Evolutionary conservation across 53 echinoderm and acorn worm species (phyloP).

Genomic region (Temnopleurus reevesii): DNA sequence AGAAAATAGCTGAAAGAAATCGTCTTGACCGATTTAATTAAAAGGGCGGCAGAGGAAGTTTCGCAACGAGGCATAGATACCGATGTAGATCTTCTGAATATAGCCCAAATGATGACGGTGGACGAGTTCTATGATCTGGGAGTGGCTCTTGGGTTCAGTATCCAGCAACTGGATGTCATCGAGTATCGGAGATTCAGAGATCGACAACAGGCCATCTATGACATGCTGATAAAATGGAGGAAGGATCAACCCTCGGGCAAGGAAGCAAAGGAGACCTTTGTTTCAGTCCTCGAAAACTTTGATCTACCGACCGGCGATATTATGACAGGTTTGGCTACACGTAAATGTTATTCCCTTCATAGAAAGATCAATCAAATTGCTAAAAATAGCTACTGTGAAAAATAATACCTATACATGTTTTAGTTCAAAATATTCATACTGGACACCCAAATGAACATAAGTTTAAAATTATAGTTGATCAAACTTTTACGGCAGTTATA

Average conservation of each 20-base stretch:
- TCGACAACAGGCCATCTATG: background rate
- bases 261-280: background rate
- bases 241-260: background rate
- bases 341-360: too few species aligned
- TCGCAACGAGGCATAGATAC: background rate
- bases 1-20: too few species aligned
- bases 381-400: too few species aligned
- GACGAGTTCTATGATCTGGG: constrained; percentile 7
- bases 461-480: too few species aligned
- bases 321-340: too few species aligned
- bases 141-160: constrained; percentile 24
- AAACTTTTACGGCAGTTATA: too few species aligned
- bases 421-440: too few species aligned
- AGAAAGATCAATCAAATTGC: too few species aligned
- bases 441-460: too few species aligned
- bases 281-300: too few species aligned
- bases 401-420: too few species aligned
- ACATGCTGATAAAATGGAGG: background rate
- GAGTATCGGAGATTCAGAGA: background rate
- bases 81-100: background rate
- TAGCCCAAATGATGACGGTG: background rate
- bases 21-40: background rate
- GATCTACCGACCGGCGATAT: too few species aligned
- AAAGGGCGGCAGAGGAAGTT: background rate
- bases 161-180: background rate